Conservation (phyloP, 2,797 vertebrate genomes). For the Silurus aristotelis region DNA sequence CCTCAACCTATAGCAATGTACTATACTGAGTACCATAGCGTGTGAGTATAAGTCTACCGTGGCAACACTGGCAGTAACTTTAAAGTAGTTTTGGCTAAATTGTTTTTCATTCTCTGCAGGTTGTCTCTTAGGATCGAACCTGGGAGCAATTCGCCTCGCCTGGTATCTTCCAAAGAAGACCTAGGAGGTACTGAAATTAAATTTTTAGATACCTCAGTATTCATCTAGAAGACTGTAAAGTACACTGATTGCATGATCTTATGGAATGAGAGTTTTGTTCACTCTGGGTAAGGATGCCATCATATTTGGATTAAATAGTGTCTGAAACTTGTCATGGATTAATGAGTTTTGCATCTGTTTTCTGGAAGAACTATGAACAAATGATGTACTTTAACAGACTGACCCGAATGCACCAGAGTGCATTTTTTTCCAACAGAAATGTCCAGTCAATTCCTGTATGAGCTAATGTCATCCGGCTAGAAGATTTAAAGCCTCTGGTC, state of each 20-base stretch:
- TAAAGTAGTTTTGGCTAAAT: neutral
- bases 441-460: neutral
- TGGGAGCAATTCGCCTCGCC: conserved; percentile 83
- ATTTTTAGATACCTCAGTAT: neutral
- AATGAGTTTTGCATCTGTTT: conserved; percentile 35
- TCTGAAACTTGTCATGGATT: neutral
- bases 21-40: no score
- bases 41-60: no score
- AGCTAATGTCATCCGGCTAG: neutral
- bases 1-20: no score
- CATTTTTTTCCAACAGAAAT: neutral
- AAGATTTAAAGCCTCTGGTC: neutral
- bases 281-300: conserved; percentile 18
- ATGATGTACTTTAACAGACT: conserved; percentile 26
- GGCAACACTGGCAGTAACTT: no score
- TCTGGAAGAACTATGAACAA: conserved; percentile 34
- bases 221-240: conserved; percentile 17
- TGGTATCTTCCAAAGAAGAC: conserved; percentile 87
- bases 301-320: neutral
- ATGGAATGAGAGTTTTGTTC: neutral
- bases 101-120: conserved; percentile 64
- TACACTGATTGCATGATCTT: neutral
- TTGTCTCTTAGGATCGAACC: conserved; percentile 85
- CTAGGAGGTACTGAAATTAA: conserved; percentile 76
- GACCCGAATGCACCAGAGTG: neutral